Conservation (phyloP, 2,113 vertebrate genomes). For the Herpetotheres cachinnans region DNA sequence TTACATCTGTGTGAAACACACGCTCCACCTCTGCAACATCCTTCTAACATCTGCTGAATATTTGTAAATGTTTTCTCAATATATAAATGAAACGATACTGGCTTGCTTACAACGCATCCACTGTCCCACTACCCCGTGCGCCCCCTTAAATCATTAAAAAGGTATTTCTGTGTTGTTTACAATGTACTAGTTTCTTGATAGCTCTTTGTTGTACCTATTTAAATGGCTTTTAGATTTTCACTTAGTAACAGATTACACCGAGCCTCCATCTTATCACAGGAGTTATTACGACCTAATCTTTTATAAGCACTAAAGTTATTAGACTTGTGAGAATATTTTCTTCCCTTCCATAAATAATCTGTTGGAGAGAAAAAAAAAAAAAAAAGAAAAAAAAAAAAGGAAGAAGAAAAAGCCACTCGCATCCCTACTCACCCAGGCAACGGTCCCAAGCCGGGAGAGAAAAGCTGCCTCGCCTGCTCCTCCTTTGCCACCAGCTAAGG, state of each 20-base stretch:
- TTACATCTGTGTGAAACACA: neutral
- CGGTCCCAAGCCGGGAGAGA: neutral
- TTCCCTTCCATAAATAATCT: slow-evolving; percentile 11
- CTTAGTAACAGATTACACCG: slow-evolving; percentile 12
- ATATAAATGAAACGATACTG: neutral
- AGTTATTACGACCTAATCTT: slow-evolving; percentile 48
- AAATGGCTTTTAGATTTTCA: slow-evolving; percentile 31
- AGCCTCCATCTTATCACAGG: slow-evolving; percentile 43
- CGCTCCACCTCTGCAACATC: neutral
- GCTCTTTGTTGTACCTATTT: neutral
- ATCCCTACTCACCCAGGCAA: neutral
- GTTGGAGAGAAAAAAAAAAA: neutral
- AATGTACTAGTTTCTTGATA: neutral
- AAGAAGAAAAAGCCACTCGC: neutral
- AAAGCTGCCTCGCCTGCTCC: neutral
- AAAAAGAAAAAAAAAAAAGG: fast-evolving
- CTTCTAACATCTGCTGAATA: neutral
- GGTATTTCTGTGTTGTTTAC: neutral
- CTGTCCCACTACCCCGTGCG: neutral
- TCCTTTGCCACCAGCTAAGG: neutral
- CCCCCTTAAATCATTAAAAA: neutral
- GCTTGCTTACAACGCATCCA: neutral
- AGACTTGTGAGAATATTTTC: slow-evolving; percentile 36
- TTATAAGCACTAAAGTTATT: slow-evolving; percentile 32
- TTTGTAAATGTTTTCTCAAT: neutral